Percentiles rank a stretch among this genome's conserved stretches.
phyloP scores from a whole-genome alignment of 2,797 vertebrate species.

The Holocentrus rufus region DNA sequence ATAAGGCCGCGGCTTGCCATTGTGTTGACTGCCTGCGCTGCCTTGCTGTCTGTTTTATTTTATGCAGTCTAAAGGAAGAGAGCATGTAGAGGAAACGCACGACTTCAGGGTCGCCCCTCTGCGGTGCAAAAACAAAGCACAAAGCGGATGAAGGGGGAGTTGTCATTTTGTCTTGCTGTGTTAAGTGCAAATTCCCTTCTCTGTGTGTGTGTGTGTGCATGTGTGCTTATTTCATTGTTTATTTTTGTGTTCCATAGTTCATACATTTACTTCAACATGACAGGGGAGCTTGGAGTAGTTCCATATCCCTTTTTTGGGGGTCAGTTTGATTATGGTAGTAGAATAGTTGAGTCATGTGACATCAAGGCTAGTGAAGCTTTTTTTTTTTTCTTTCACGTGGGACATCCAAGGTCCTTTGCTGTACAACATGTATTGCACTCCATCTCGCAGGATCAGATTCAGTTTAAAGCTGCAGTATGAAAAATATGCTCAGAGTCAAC shows the following conservation, averaged over 20 bases:
- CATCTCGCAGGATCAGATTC: too few species aligned
- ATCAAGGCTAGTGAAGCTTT: neutral
- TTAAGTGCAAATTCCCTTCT: neutral
- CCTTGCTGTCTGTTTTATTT: constrained; percentile 32
- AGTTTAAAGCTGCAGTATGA: too few species aligned
- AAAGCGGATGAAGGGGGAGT: constrained; percentile 21
- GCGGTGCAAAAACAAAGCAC: constrained; percentile 50
- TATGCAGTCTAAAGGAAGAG: constrained; percentile 57
- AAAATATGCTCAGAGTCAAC: too few species aligned
- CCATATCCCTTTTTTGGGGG: too few species aligned
- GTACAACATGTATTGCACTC: too few species aligned
- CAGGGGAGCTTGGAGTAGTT: neutral
- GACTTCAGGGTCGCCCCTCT: constrained; percentile 30
- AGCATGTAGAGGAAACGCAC: constrained; percentile 58
- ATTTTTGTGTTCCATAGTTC: neutral
- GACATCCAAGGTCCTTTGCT: too few species aligned
- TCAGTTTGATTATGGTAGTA: neutral
- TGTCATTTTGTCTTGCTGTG: constrained; percentile 13
- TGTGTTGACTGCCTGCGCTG: constrained; percentile 31
- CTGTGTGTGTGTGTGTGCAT: constrained; percentile 1
- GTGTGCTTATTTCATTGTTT: constrained; percentile 5
- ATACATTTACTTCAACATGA: neutral
- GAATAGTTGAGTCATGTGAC: neutral
- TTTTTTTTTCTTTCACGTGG: neutral
- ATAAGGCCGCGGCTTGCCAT: constrained; percentile 34